Conservation (phyloP, 2,113 vertebrate species). For the Orthochromis indermauri region DNA sequence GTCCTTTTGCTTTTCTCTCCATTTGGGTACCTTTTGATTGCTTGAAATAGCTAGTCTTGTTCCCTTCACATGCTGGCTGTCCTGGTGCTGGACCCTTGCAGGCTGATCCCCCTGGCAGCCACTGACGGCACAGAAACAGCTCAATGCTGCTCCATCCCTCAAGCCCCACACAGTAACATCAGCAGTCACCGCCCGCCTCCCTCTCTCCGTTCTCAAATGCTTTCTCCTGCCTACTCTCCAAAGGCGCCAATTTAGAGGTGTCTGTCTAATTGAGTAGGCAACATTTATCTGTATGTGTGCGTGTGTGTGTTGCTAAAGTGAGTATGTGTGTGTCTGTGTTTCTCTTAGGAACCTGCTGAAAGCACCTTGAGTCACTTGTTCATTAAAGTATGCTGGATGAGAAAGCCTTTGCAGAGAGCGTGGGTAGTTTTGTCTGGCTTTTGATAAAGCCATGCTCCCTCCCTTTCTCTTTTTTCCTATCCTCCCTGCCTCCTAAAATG, state of each 20-base stretch:
- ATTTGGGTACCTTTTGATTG: conserved; percentile 8
- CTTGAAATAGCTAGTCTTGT: conserved; percentile 30
- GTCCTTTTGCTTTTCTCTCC: background rate
- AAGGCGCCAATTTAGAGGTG: conserved; percentile 27
- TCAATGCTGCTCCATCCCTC: conserved; percentile 13
- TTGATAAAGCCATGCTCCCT: conserved; percentile 34
- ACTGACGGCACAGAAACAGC: conserved; percentile 23
- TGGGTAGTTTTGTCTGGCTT: conserved; percentile 32
- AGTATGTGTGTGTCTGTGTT: background rate
- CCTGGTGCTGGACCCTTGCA: background rate
- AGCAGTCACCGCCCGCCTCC: background rate
- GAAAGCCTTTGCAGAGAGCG: conserved; percentile 35
- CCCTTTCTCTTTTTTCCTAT: background rate
- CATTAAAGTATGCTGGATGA: conserved; percentile 50
- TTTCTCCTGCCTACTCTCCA: background rate
- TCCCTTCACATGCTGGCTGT: conserved; percentile 7
- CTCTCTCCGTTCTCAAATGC: background rate
- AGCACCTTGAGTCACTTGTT: conserved; percentile 55
- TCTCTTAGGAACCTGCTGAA: conserved; percentile 10
- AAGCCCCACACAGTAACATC: conserved; percentile 10
- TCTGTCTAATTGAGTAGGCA: conserved; percentile 45
- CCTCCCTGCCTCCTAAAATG: background rate
- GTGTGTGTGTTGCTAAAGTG: background rate
- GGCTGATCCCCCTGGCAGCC: background rate
- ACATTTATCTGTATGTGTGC: conserved; percentile 23